Conservation (phyloP, 37 sponge, comb jelly and placozoan species). For the Chondrilla cf. caribensis region DNA sequence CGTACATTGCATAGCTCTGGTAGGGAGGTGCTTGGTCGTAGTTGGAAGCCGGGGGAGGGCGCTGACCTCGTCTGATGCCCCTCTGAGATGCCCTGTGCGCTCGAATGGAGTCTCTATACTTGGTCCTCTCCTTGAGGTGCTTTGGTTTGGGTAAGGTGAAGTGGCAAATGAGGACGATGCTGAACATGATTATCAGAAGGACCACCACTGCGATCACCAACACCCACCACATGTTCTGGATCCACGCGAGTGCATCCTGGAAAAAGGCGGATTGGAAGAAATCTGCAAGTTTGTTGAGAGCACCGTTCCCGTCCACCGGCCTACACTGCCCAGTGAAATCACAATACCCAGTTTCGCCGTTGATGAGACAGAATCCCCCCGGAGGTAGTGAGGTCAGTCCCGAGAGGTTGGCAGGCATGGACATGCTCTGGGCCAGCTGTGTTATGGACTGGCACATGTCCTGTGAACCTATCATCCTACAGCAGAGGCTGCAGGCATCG, state of each 20-base stretch:
- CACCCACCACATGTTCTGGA: slow-evolving; percentile 68
- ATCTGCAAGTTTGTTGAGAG: background rate
- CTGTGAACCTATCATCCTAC: background rate
- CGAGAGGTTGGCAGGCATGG: background rate
- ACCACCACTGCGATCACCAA: slow-evolving; percentile 52
- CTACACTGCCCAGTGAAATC: slow-evolving; percentile 64
- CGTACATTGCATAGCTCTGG: no score
- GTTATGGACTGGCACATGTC: slow-evolving; percentile 22
- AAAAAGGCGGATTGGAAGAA: background rate
- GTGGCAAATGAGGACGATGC: slow-evolving; percentile 61
- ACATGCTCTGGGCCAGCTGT: slow-evolving; percentile 12
- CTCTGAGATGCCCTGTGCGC: no score
- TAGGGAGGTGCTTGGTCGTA: no score
- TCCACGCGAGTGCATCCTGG: slow-evolving; percentile 18
- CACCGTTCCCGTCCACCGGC: slow-evolving; percentile 28
- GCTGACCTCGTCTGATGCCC: no score
- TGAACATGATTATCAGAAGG: slow-evolving; percentile 58
- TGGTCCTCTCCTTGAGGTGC: slow-evolving; percentile 36
- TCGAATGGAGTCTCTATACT: slow-evolving; percentile 17
- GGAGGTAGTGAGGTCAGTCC: background rate
- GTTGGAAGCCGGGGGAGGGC: no score
- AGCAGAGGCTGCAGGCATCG: slow-evolving; percentile 59
- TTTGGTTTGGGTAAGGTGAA: slow-evolving; percentile 60
- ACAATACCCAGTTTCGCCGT: slow-evolving; percentile 58
- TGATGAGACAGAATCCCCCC: slow-evolving; percentile 24